Base-by-base conservation (phyloP, 1,140 invertebrate genomes). In the Neodiprion virginianus region DNA sequence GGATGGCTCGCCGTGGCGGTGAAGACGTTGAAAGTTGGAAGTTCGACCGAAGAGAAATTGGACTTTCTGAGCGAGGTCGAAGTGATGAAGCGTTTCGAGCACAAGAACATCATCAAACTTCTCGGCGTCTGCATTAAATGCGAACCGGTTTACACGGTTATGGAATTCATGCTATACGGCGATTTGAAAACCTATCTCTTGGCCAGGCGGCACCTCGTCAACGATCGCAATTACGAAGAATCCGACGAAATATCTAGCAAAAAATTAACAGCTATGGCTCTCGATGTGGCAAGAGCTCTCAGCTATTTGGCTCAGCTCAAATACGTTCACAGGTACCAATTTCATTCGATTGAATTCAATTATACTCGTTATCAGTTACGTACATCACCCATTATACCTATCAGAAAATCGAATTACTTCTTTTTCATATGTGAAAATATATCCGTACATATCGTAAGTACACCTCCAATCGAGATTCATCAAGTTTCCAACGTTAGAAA, bases 141-240 rank as follows among this genome's bases (percentile, higher is more conserved):
- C 67, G 95, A 97, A 77, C 96, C 96, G 0, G 92, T 97, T 14
- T 95, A 95, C 81, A 96, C 96, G 7, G 92, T 98, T 0, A 97
- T 98, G 93, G 96, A 98, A 84, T 97, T 97, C 77, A 97, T 97
- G 94, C 90, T 97, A 67, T 97, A 97, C 78, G 97, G 97, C 23
- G 96, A 98, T 84, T 85, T 98, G 72, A 97, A 97, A 87, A 96
- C 94, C 0, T 98, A 94, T 85, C 88, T 98, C 61, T 86, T 98
- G 40, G 95, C 94, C 1, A 89, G 96, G 73, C 91, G 96, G 71
- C 94, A 96, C 86, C 88, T 97, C 77, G 95, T 96, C 0, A 93
- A 93, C 74, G 92, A 93, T 72, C 87, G 89, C 47, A 91, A 89
- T 68, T 90, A 90, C 67, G 90, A 91, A 23, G 93, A 95, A 72